These are phyloP conservation scores for Aurelia sp. DNA, from an alignment of 30 jellyfish, hydroid and myxozoan species.

Conservation along the genomic window DNA sequence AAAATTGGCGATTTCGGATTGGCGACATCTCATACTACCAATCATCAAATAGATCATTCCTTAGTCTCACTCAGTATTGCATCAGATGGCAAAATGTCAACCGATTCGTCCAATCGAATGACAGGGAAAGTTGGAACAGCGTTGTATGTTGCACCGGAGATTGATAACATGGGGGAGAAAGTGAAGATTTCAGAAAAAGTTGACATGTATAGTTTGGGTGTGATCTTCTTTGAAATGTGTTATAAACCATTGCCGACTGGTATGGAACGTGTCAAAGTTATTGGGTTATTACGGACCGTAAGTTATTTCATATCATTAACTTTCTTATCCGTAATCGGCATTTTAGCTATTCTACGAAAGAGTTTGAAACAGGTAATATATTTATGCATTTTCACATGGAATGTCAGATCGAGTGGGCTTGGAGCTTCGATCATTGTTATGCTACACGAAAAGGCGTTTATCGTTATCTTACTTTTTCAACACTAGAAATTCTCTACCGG, in stretches of 20 bases:
- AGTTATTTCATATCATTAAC: background rate
- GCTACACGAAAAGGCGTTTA: no score
- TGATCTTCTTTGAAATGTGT: slow-evolving; percentile 93
- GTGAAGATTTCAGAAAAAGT: slow-evolving; percentile 88
- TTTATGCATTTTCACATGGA: no score
- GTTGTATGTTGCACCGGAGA: slow-evolving; percentile 96
- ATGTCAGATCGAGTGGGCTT: no score
- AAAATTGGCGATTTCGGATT: slow-evolving; percentile 97
- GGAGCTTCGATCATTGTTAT: no score
- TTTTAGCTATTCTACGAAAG: no score
- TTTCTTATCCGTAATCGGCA: no score
- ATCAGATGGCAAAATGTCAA: slow-evolving; percentile 44
- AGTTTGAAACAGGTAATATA: no score
- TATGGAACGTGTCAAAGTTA: slow-evolving; percentile 86
- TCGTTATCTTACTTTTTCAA: no score
- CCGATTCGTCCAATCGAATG: slow-evolving; percentile 81
- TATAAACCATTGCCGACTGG: slow-evolving; percentile 87
- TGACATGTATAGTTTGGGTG: slow-evolving; percentile 94
- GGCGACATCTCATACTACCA: slow-evolving; percentile 91
- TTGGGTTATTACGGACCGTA: slow-evolving; percentile 80
- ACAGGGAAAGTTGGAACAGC: slow-evolving; percentile 98
- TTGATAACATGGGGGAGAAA: slow-evolving; percentile 51
- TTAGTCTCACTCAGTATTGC: slow-evolving; percentile 22
- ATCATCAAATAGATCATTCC: slow-evolving; percentile 33
- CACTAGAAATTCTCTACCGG: no score